Evolutionary conservation across 2,797 vertebrate genomes (phyloP), one percentile per base, ranked within the genome.

Genomic region (Pagetopsis macropterus): DNA sequence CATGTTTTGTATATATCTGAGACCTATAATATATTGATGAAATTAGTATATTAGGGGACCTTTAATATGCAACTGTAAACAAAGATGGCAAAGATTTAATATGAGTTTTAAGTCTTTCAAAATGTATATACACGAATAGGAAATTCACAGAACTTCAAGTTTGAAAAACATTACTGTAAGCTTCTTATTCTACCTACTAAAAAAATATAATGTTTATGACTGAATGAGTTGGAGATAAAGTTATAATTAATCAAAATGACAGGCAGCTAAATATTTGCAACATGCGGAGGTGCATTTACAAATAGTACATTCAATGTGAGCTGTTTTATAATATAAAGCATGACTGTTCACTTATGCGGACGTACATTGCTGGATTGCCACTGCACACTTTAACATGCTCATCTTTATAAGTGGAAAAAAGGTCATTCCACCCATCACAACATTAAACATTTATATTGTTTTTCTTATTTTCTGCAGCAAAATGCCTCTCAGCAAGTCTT

Each of bases 381-480:
- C n/a, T 17, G 23, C 48, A 74, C 19, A 2, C 76, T 69, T 43
- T 65, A 31, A 70, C 21, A 45, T 31, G 37, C 37, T 59, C 52
- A 61, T 60, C 40, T 16, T 82, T 51, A 79, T 65, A 46, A 66
- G 61, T 54, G 23, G 41, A 56, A 62, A 70, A 87, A 86, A 79
- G 83, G 75, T 75, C 48, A 74, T 76, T 86, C 60, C 55, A 64
- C 61, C 57, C 50, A 64, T 55, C 31, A 56, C 43, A 27, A 57
- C 86, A 84, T 88, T 82, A 88, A 84, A 87, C 62, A 87, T 83
- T 82, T 61, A 88, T 77, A 79, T 77, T 84, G 76, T 85, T 87
- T 90, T 83, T 52, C 40, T n/a, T 45, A 27, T 78, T 68, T 78
- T 84, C 56, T 81, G 58, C 72, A 65, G 46, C 60, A 58, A 78